Base-by-base conservation (phyloP, 2,113 vertebrate genomes). In the Helogale parvula region DNA sequence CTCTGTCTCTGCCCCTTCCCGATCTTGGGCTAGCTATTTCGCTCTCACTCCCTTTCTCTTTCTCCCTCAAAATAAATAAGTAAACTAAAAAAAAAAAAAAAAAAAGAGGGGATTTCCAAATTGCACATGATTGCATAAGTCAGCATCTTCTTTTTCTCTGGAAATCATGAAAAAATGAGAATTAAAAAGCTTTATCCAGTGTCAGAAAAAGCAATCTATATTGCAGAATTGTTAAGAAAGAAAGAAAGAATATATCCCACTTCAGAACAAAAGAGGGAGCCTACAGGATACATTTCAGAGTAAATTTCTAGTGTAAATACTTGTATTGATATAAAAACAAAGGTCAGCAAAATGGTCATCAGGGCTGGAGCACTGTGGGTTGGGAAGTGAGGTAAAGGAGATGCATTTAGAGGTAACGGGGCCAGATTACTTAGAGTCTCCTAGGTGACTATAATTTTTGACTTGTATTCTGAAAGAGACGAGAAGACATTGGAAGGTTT, bases 101-200 rank as follows among this genome's bases (percentile, higher is more conserved):
- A 54, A 60, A 60, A 60, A 23, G 57, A 23, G 57, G 68, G 27
- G 21, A 91, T 91, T 96, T 93, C 90, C 87, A 93, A 63, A 80
- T 21, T 47, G n/a, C 21, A 12, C 57, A 33, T n/a, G 31, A n/a
- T 52, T 93, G 85, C 3, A 0, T 71, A 87, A 90, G 29, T 83
- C 94, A 82, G 50, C 29, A 31, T 83, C 1, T 66, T 84, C 88
- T 81, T 88, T 66, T 80, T 77, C n/a, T 81, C 85, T 87, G 45
- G 11, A 77, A 93, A 60, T 87, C 74, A 79, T 35, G 35, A 66
- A 52, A 77, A 71, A 69, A 27, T 80, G 45, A 96, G 29, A 89
- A 94, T 17, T 72, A 92, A 80, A 82, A 63, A 38, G 5, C 23
- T 81, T 50, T 76, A 88, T 47, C 38, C 63, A 60, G 29, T 25